Conservation (phyloP, 2,113 vertebrate genomes). For the Ursus arctos region DNA sequence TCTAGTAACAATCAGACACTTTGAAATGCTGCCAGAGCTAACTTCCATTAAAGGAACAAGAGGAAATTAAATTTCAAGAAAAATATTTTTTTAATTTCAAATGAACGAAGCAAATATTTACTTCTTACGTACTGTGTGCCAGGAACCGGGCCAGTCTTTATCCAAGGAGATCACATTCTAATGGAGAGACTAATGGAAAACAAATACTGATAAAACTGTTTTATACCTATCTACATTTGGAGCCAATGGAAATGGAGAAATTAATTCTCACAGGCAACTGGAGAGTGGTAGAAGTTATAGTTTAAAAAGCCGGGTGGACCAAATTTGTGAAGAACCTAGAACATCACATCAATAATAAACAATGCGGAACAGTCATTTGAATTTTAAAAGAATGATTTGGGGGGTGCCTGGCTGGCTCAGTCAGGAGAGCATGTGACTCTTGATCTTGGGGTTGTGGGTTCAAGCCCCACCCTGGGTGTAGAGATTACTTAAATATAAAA, state of each 20-base stretch:
- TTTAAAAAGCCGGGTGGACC: background rate
- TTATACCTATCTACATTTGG: background rate
- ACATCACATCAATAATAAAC: background rate
- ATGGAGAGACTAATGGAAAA: background rate
- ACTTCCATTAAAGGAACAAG: background rate
- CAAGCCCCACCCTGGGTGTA: background rate
- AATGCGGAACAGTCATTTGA: background rate
- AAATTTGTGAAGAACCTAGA: background rate
- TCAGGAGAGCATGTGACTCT: background rate
- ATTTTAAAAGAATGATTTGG: background rate
- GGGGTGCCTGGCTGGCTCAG: background rate
- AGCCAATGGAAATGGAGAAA: background rate
- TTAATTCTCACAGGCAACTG: background rate
- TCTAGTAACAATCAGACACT: background rate
- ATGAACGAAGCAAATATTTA: constrained; percentile 11
- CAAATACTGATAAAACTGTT: background rate
- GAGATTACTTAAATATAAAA: background rate
- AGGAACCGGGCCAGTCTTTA: background rate
- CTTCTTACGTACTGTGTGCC: background rate
- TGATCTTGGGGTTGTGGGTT: background rate
- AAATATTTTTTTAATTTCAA: background rate
- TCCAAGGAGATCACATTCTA: background rate
- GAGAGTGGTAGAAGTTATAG: background rate
- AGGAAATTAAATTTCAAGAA: background rate
- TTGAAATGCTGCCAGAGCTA: background rate